Base-by-base conservation (phyloP, 2,113 vertebrate genomes). In the Anseranas semipalmata region DNA sequence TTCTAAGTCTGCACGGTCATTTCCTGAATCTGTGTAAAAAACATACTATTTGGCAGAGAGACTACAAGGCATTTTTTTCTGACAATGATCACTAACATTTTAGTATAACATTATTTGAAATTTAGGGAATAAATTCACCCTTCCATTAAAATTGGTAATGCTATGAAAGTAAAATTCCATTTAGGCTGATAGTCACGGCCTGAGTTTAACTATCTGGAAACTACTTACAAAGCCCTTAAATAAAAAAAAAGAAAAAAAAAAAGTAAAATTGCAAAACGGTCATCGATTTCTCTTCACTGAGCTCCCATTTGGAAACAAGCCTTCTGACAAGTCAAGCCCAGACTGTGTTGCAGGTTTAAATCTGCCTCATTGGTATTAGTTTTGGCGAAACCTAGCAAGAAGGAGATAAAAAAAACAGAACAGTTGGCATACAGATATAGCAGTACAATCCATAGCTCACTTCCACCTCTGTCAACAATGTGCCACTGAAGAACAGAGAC, bases 331-430 rank as follows among this genome's bases (percentile, higher is more conserved):
- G 63, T 94, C 71, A 87, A 81, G 75, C 76, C 56, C 96, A 60
- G 55, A 48, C 71, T 89, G 91, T n/a, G 81, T 73, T 91, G 98
- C 94, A 91, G 20, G 45, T 85, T 94, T 93, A 87, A 91, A 99
- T 98, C 96, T 99, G 99, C 95, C 97, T 98, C 98, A 99, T 99
- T 45, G 98, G 96, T 85, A 96, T 98, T 73, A 99, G 97, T 87
- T 99, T 98, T 52, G 99, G 98, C 24, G 99, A 99, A 94, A 99
- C 99, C 99, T 99, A 96, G 73, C 65, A 83, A 84, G 96, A 87
- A 97, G 68, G 53, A 92, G 10, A 43, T 12, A 89, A 89, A 87
- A 91, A n/a, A 92, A 90, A 24, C 14, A 73, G 18, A 82, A 39
- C 12, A 85, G 76, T 85, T 88, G 52, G 53, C 22, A 95, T 28